Percentiles rank a stretch among this genome's conserved stretches.
Conservation (phyloP, 1,140 invertebrate species). For the Mamestra configurata region DNA sequence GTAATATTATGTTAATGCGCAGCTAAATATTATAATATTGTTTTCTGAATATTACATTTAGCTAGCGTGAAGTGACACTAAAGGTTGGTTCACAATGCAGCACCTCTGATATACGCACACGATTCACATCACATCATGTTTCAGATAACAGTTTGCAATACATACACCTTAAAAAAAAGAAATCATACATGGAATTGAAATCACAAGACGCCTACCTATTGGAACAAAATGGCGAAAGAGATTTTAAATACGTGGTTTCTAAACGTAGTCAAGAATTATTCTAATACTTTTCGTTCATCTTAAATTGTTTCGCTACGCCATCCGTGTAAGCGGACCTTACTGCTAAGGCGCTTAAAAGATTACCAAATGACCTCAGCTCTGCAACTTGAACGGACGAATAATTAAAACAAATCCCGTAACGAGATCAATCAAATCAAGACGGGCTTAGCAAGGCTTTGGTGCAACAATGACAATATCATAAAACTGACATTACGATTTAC, state of each 20-base stretch:
- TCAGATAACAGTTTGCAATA: no score
- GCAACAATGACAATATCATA: background rate
- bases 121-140: no score
- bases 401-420: conserved; percentile 32
- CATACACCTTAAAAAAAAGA: no score
- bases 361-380: conserved; percentile 22
- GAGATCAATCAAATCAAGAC: conserved; percentile 22
- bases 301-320: background rate
- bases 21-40: background rate
- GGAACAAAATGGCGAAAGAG: background rate
- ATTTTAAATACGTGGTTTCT: background rate
- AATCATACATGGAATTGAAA: no score
- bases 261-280: background rate
- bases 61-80: background rate
- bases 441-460: background rate
- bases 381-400: conserved; percentile 20
- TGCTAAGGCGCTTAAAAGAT: conserved; percentile 3
- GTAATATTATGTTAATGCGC: background rate
- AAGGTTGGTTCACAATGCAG: background rate
- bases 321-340: background rate
- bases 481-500: background rate
- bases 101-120: no score
- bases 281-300: no score
- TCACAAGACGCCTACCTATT: no score
- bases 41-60: background rate